Evolutionary conservation across 2,113 vertebrate genomes (phyloP), one percentile per base, ranked within the genome.

Genomic region (Egretta garzetta): DNA sequence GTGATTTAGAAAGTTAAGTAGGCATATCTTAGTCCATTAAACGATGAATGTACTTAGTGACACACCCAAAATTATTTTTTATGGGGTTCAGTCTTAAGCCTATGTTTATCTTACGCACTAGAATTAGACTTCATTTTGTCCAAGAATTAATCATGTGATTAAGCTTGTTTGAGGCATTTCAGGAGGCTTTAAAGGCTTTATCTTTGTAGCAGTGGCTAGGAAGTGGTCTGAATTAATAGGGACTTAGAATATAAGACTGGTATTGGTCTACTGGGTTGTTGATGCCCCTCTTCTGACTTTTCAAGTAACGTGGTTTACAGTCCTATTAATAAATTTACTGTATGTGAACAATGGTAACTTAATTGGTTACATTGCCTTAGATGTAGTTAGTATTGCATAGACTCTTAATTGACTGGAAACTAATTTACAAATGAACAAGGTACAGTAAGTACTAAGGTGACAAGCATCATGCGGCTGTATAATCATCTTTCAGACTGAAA

Each of bases 151-250:
- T 79, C 9, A 17, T 10, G 10, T 59, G 43, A 39, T 68, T 39
- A 72, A 93, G 33, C 26, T 97, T 72, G 19, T 82, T 75, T 43
- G 75, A 93, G 71, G 47, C 28, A 58, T 85, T 95, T 88, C 27
- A 62, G 73, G 56, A 85, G 41, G 11, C 37, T 90, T 16, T 80
- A 62, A 87, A 86, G 50, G 63, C 43, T 63, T 74, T 56, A 24
- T 68, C 30, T 60, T 70, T 70, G 39, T n/a, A 76, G 32, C 53
- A 58, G 53, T 68, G 64, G 19, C 58, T 66, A 13, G 68, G 18
- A 76, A 50, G n/a, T 58, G 70, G 23, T 11, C 43, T 63, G 18
- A 60, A 13, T 90, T 91, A 90, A 26, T 62, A 92, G 60, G 33
- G 41, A 15, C 14, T 80, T 53, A 39, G 30, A 47, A 56, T 10